Conservation (phyloP, 2,888 invertebrate genomes). For the Acleris literana region DNA sequence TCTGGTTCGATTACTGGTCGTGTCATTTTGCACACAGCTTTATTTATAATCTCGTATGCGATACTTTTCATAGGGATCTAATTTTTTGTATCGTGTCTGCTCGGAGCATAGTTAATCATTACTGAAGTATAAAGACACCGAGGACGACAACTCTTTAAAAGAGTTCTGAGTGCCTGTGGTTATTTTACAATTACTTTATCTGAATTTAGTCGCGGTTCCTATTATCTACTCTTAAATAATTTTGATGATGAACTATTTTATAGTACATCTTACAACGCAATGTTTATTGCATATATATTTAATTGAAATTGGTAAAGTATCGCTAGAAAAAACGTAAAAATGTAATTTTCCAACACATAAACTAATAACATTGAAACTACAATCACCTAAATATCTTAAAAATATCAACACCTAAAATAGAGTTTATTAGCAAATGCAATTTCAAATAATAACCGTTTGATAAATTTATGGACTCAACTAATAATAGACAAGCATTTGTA, state of each 20-base stretch:
- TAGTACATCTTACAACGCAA: too few species aligned
- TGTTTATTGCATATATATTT: too few species aligned
- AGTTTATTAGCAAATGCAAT: slow-evolving; percentile 40
- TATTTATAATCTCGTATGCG: slow-evolving; percentile 70
- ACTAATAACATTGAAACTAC: too few species aligned
- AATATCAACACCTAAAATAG: slow-evolving; percentile 24
- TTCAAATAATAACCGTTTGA: slow-evolving; percentile 47
- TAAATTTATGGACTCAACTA: slow-evolving; percentile 53
- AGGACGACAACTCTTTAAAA: slow-evolving; percentile 13
- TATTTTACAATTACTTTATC: background rate
- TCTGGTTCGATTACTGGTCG: slow-evolving; percentile 71
- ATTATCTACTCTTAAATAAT: too few species aligned
- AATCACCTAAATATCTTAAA: too few species aligned
- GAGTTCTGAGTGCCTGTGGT: slow-evolving; percentile 1
- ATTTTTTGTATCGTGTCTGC: slow-evolving; percentile 52
- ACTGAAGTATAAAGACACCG: slow-evolving; percentile 44
- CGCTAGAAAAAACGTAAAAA: too few species aligned
- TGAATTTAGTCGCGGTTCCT: background rate
- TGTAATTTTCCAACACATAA: too few species aligned
- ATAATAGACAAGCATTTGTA: slow-evolving; percentile 54
- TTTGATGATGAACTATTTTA: too few species aligned
- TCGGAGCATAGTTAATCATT: slow-evolving; percentile 42
- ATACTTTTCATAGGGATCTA: slow-evolving; percentile 61
- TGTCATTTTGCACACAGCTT: slow-evolving; percentile 72
- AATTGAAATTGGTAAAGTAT: too few species aligned